Base-by-base conservation (phyloP, 2,113 vertebrate species). In the Callaeas wilsoni region DNA sequence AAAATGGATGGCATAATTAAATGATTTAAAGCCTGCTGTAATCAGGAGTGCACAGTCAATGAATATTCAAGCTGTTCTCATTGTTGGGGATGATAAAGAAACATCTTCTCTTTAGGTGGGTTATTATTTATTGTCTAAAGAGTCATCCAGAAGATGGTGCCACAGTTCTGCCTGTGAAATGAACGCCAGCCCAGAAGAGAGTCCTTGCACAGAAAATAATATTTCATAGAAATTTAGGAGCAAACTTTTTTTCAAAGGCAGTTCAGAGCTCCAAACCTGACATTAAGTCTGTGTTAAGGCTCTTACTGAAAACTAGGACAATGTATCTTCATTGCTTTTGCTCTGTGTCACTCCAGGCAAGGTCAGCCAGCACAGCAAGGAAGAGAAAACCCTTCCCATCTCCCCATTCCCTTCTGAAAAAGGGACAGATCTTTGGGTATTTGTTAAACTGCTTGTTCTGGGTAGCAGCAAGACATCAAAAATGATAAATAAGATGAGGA, bases 81-180 rank as follows among this genome's bases (percentile, higher is more conserved):
- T 95, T 98, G 94, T 97, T 87, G 85, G 71, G 52, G 89, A 65
- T 71, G 76, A 86, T 75, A 93, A 92, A 95, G 86, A 69, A 79
- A 16, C 3, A 6, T 75, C 73, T 84, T 77, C 52, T 71, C 39
- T 89, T 89, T 73, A 84, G 65, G 84, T 93, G 81, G 60, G 87
- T 91, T 92, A 90, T 89, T 95, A 71, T 81, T 93, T 83, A 90
- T 65, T 91, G 71, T 88, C 84, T 97, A 46, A 94, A 92, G 93
- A 96, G 89, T 95, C 80, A 95, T 96, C 97, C 97, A 98, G 97
- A 97, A 98, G 97, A 97, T 96, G 96, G 97, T 96, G 97, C 97
- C 97, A 95, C 97, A 93, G 95, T 97, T 97, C 97, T 98, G 97
- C 97, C 92, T 94, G 89, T 97, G 95, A 97, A 92, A 96, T 63